A percentile compares a stretch with the other conserved stretches of the same genome.
Conservation (phyloP, 2,113 vertebrate species). For the Pimephales promelas region DNA sequence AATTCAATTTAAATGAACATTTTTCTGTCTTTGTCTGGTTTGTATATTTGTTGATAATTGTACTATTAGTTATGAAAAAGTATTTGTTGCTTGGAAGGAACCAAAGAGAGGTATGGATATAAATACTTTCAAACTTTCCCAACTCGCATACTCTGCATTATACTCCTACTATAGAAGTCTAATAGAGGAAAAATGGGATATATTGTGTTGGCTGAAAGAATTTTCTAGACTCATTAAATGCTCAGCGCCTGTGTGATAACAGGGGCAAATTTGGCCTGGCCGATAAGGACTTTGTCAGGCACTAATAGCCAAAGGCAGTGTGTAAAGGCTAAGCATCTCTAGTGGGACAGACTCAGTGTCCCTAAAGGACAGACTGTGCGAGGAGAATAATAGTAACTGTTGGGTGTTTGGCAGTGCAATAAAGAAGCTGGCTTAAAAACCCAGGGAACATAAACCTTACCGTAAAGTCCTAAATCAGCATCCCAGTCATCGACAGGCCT, state of each 20-base stretch:
- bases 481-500: slow-evolving; percentile 4
- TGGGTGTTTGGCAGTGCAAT: slow-evolving; percentile 23
- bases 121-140: neutral
- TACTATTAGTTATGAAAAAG: neutral
- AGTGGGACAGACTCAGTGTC: slow-evolving; percentile 20
- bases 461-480: slow-evolving; percentile 38
- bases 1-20: too few species aligned
- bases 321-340: slow-evolving; percentile 26
- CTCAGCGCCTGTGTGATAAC: slow-evolving; percentile 22
- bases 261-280: slow-evolving; percentile 11
- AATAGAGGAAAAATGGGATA: neutral
- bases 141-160: neutral
- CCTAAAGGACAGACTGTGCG: neutral
- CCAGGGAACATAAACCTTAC: slow-evolving; percentile 50
- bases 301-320: slow-evolving; percentile 17
- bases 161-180: neutral
- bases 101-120: neutral
- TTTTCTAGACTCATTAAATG: slow-evolving; percentile 29
- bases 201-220: slow-evolving; percentile 22
- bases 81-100: neutral
- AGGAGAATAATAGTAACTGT: slow-evolving; percentile 32
- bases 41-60: neutral
- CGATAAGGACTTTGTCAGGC: slow-evolving; percentile 37
- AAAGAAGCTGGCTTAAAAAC: slow-evolving; percentile 18
- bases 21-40: neutral